phyloP scores from a whole-genome alignment of 1,140 invertebrate genomes.

The Lordiphosa clarofinis region DNA sequence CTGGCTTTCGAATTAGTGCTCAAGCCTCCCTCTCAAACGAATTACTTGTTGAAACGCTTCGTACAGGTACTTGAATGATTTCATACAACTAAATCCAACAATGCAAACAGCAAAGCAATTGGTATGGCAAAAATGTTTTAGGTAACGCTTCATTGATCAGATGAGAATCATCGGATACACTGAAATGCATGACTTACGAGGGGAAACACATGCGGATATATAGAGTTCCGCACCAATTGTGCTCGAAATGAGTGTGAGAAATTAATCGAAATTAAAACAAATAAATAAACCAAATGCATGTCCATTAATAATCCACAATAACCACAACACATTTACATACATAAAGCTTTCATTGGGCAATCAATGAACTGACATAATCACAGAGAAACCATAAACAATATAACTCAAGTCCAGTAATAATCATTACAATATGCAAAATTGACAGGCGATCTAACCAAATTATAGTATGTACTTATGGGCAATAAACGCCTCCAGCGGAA shows the following conservation, averaged over 20 bases:
- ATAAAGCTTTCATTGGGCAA: background rate
- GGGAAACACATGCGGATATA: constrained; percentile 12
- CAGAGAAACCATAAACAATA: constrained; percentile 21
- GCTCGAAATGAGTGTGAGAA: background rate
- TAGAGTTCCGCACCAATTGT: constrained; percentile 43
- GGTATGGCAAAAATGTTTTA: constrained; percentile 36
- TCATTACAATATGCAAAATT: constrained; percentile 11
- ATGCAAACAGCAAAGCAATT: constrained; percentile 39
- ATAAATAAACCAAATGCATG: constrained; percentile 5
- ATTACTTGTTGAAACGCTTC: background rate
- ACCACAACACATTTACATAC: background rate
- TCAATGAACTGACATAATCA: constrained; percentile 30
- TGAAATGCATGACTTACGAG: constrained; percentile 5
- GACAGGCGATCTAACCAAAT: constrained; percentile 24
- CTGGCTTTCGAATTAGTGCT: background rate
- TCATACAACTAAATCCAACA: constrained; percentile 33
- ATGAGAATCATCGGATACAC: constrained; percentile 7
- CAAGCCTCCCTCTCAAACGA: background rate
- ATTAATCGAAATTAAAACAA: constrained; percentile 5
- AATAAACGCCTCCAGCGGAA: constrained; percentile 29
- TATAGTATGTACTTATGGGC: background rate
- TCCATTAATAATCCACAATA: constrained; percentile 13
- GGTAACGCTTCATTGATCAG: constrained; percentile 36
- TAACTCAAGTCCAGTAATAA: constrained; percentile 26
- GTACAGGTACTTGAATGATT: constrained; percentile 55